Conservation (phyloP, 2,113 vertebrate genomes). For the Colaptes auratus region DNA sequence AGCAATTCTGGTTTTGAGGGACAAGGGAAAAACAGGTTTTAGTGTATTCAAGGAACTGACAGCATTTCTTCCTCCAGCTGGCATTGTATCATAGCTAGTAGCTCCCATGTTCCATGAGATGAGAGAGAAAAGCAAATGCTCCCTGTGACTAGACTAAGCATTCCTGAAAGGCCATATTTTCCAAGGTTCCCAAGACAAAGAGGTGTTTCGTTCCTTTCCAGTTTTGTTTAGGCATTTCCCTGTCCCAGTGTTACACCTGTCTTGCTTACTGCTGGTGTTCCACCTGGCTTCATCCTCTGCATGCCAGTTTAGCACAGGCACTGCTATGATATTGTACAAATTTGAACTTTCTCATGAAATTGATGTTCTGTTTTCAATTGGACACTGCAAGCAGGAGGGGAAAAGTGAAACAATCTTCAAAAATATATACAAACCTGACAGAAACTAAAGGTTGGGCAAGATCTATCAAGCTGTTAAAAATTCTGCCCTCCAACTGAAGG, state of each 20-base stretch:
- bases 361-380: background rate
- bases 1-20: background rate
- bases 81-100: background rate
- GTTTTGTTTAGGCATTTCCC: background rate
- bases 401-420: background rate
- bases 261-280: background rate
- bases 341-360: background rate
- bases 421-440: background rate
- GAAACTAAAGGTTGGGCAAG: background rate
- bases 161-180: background rate
- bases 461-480: background rate
- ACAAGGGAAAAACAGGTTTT: background rate
- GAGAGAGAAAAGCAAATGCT: background rate
- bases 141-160: background rate
- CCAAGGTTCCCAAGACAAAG: background rate
- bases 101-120: background rate
- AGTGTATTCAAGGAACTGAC: background rate
- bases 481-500: background rate
- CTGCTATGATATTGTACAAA: background rate
- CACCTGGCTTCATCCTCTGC: background rate
- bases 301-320: background rate
- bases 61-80: background rate
- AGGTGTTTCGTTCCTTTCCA: background rate
- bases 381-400: background rate
- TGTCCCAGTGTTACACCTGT: background rate